Conservation (phyloP, 2,113 vertebrate genomes). For the Bufo bufo region DNA sequence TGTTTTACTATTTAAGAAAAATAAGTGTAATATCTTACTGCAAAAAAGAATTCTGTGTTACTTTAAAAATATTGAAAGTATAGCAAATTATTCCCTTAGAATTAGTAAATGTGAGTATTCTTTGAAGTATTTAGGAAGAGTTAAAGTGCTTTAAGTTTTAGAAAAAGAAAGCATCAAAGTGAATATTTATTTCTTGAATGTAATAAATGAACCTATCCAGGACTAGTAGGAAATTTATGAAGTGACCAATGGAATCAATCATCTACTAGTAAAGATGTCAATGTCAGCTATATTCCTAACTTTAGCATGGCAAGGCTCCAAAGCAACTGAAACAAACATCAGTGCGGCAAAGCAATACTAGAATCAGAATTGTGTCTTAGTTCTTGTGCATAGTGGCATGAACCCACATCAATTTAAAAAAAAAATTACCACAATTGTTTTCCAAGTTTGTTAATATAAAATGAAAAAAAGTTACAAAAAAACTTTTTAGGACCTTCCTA, state of each 20-base stretch:
- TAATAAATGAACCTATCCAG: slow-evolving; percentile 36
- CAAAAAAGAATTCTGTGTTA: slow-evolving; percentile 12
- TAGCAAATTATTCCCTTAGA: neutral
- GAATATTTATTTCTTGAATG: slow-evolving; percentile 41
- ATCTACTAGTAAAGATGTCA: slow-evolving; percentile 22
- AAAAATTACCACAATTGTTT: too few species aligned
- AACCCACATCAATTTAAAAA: too few species aligned
- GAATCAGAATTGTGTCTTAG: neutral
- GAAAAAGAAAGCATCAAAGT: neutral
- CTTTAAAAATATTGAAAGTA: slow-evolving; percentile 5
- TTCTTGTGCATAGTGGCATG: neutral
- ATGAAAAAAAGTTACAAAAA: too few species aligned
- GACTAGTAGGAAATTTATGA: slow-evolving; percentile 46
- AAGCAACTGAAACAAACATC: neutral
- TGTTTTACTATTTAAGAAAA: slow-evolving; percentile 29
- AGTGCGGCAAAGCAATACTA: neutral
- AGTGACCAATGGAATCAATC: slow-evolving; percentile 36
- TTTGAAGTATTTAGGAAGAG: slow-evolving; percentile 37
- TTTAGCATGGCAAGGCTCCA: neutral
- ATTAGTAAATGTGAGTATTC: neutral
- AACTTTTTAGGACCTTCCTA: too few species aligned
- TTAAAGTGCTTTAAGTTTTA: slow-evolving; percentile 12
- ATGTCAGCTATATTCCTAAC: slow-evolving; percentile 21
- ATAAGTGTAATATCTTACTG: slow-evolving; percentile 3
- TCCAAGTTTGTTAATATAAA: too few species aligned